phyloP scores from a whole-genome alignment of 2,797 vertebrate genomes.

The Anolis apletophallus region DNA sequence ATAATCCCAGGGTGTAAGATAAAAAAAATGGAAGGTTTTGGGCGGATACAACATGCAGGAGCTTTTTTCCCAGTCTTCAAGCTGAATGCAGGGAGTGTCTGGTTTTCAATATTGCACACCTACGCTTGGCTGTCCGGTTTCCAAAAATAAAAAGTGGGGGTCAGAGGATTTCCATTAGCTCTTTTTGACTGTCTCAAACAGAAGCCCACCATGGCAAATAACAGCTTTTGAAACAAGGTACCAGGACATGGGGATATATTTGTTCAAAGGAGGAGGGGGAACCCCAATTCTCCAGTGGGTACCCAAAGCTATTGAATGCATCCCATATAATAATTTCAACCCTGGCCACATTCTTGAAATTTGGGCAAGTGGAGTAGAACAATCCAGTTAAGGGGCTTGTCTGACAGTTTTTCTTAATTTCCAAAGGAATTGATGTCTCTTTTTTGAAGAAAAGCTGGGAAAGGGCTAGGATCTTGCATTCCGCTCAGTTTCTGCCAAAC shows the following conservation, averaged over 20 bases:
- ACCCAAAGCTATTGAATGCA: neutral
- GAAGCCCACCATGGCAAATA: neutral
- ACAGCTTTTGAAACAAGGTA: neutral
- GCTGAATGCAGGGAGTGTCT: slow-evolving; percentile 57
- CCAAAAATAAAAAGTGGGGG: no score
- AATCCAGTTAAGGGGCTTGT: slow-evolving; percentile 64
- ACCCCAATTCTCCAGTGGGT: neutral
- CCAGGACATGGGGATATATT: neutral
- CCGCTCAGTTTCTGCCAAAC: slow-evolving; percentile 96
- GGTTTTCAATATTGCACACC: slow-evolving; percentile 63
- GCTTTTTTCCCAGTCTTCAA: slow-evolving; percentile 53
- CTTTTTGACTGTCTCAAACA: neutral
- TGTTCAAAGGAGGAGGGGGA: neutral
- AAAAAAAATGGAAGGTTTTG: slow-evolving; percentile 42
- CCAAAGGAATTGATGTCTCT: slow-evolving; percentile 44
- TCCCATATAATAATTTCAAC: neutral
- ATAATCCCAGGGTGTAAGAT: slow-evolving; percentile 14
- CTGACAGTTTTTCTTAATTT: slow-evolving; percentile 65
- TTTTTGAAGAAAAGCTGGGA: slow-evolving; percentile 39
- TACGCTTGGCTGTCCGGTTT: slow-evolving; percentile 49
- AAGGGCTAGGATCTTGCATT: slow-evolving; percentile 91
- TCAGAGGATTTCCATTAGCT: neutral
- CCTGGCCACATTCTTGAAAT: slow-evolving; percentile 52
- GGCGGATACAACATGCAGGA: slow-evolving; percentile 65
- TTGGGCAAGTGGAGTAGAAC: slow-evolving; percentile 45